Evolutionary conservation across 2,797 vertebrate genomes (phyloP).

Genomic region (Sebastes flavidus): DNA sequence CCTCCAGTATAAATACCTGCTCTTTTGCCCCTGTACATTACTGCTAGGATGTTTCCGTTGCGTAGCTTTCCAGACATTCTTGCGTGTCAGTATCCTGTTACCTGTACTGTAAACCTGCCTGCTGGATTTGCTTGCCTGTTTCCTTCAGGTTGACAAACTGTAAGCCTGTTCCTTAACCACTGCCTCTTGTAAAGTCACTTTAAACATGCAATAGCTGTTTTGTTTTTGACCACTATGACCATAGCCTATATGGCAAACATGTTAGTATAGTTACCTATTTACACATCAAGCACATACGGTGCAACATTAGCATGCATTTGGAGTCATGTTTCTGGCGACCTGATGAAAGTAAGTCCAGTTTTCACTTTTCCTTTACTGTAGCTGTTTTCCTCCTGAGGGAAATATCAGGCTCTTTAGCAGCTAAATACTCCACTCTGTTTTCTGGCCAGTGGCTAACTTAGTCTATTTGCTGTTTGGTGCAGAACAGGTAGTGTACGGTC

Average conservation of each 20-base stretch:
- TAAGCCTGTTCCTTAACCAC: neutral
- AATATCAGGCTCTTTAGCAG: neutral
- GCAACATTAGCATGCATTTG: neutral
- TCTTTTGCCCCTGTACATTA: neutral
- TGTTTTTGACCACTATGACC: neutral
- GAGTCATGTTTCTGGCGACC: neutral
- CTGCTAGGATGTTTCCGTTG: neutral
- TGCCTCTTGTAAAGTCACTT: neutral
- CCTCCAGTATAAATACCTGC: neutral
- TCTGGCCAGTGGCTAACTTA: neutral
- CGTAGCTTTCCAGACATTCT: neutral
- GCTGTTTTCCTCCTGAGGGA: neutral
- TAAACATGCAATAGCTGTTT: neutral
- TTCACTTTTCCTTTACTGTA: neutral
- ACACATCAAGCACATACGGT: neutral
- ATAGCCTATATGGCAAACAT: neutral
- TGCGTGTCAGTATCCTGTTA: neutral
- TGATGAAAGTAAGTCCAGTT: neutral
- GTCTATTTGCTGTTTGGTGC: neutral
- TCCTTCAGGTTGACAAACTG: neutral
- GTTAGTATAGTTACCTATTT: no score
- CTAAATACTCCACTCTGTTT: neutral
- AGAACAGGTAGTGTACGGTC: neutral
- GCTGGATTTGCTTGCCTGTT: neutral
- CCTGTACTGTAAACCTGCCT: neutral